Conservation (phyloP, 2,113 vertebrate genomes). For the Meleagris gallopavo region DNA sequence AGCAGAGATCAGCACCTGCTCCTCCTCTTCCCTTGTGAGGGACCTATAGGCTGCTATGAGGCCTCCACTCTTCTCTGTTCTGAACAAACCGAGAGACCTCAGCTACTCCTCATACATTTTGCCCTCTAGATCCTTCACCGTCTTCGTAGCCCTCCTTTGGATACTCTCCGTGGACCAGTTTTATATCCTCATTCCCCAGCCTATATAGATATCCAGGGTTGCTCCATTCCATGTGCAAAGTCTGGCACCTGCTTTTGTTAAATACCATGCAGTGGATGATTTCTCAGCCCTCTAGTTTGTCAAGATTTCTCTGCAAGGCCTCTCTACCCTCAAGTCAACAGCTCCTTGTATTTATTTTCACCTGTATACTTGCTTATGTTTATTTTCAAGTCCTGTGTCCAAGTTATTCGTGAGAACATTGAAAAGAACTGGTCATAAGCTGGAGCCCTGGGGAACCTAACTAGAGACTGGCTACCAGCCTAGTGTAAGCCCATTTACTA, state of each 20-base stretch:
- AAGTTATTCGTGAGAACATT: background rate
- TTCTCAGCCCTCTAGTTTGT: too few species aligned
- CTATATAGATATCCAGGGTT: background rate
- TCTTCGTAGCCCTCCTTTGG: background rate
- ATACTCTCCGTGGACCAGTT: background rate
- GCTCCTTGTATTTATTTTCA: background rate
- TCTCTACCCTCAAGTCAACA: background rate
- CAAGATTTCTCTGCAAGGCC: background rate
- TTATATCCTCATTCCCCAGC: background rate
- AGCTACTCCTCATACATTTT: background rate
- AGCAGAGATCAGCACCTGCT: background rate
- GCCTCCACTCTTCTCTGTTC: background rate
- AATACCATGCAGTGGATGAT: background rate
- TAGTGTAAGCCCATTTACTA: background rate
- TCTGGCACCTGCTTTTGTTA: background rate
- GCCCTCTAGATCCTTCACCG: background rate
- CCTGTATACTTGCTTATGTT: background rate
- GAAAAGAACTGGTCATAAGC: background rate
- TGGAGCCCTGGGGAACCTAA: background rate
- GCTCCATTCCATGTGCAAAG: background rate
- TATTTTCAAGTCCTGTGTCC: too few species aligned
- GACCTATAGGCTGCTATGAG: background rate
- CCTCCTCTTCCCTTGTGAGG: background rate
- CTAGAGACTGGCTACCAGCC: background rate
- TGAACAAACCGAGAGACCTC: background rate